These are phyloP conservation scores for Lucilia cuprina DNA, from an alignment of 1,140 invertebrate species.

Conservation along the genomic window DNA sequence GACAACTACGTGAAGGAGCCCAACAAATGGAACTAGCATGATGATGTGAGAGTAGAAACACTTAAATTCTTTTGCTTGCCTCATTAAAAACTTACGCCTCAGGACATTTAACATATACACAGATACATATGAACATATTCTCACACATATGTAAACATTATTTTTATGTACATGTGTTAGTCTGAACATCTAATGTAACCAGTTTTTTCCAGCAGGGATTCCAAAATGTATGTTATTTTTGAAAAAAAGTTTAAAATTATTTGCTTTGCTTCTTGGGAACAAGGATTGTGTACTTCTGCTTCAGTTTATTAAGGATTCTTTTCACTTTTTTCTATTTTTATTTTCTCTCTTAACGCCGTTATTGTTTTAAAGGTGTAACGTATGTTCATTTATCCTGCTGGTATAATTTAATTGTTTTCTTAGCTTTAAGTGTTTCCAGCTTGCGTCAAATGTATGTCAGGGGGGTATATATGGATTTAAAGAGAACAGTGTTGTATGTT, in stretches of 20 bases:
- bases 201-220: too few species aligned
- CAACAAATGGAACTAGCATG: not conserved
- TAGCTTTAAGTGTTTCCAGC: not conserved
- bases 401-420: not conserved
- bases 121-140: not conserved
- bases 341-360: not conserved
- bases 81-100: conserved; percentile 14
- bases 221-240: too few species aligned
- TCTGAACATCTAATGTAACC: not conserved
- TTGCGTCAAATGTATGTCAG: too few species aligned
- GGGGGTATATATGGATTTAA: too few species aligned
- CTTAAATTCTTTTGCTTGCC: conserved; percentile 6
- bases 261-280: too few species aligned
- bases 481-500: too few species aligned
- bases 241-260: too few species aligned
- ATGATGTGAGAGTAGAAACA: not conserved
- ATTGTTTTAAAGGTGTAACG: not conserved
- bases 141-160: not conserved
- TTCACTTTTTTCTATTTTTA: not conserved
- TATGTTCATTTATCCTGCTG: not conserved
- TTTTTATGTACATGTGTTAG: too few species aligned
- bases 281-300: too few species aligned
- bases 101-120: not conserved
- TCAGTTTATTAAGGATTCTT: not conserved
- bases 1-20: too few species aligned